These are phyloP conservation scores for Eulemur rufifrons DNA, from an alignment of 2,113 vertebrate species.

Conservation along the genomic window DNA sequence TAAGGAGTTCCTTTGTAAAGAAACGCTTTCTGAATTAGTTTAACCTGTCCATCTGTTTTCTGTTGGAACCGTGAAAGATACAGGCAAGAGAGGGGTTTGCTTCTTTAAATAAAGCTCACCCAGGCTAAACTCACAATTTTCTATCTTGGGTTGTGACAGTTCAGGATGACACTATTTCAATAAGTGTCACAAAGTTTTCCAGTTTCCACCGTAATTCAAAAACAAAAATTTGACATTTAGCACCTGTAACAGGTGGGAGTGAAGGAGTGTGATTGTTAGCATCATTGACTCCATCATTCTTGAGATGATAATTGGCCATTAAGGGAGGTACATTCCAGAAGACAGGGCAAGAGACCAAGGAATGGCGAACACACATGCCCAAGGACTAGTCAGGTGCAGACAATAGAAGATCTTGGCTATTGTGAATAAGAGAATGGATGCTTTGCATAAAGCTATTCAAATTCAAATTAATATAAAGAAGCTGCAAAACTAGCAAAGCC, in stretches of 20 bases:
- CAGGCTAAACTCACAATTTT: slow-evolving; percentile 13
- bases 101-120: slow-evolving; percentile 36
- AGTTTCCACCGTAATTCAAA: slow-evolving; percentile 49
- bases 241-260: slow-evolving; percentile 41
- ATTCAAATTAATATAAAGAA: slow-evolving; percentile 9
- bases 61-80: background rate
- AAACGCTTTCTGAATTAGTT: background rate
- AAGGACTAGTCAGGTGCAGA: background rate
- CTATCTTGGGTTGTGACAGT: slow-evolving; percentile 29
- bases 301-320: slow-evolving; percentile 47
- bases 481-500: background rate
- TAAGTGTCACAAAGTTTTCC: slow-evolving; percentile 47
- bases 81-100: background rate
- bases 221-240: slow-evolving; percentile 42
- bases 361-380: background rate
- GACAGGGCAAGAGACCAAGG: background rate
- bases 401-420: background rate
- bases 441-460: background rate
- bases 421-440: background rate
- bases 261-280: background rate
- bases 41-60: background rate
- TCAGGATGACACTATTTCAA: slow-evolving; percentile 44
- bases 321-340: background rate
- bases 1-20: slow-evolving; percentile 14
- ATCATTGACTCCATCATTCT: background rate